Percentiles rank a stretch among this genome's conserved stretches.
Evolutionary conservation across 2,113 vertebrate genomes (phyloP).

Genomic region (Seriola aureovittata): DNA sequence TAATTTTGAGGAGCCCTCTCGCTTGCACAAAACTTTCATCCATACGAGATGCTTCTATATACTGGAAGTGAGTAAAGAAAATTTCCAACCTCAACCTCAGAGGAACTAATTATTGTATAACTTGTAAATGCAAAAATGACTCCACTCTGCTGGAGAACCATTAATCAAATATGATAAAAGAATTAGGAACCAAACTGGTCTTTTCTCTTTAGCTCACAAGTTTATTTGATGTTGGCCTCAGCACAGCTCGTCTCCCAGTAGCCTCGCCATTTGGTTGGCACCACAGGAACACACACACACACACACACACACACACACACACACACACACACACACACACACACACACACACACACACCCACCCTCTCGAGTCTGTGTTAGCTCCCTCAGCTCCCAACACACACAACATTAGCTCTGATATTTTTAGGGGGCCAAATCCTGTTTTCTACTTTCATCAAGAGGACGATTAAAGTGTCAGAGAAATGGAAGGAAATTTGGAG

Average conservation of each 20-base stretch:
- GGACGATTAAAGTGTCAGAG: constrained; percentile 59
- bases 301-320: neutral
- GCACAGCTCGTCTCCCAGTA: constrained; percentile 39
- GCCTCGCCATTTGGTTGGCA: constrained; percentile 40
- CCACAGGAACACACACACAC: constrained; percentile 8
- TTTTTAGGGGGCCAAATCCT: constrained; percentile 60
- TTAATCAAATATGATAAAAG: constrained; percentile 84
- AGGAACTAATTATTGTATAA: constrained; percentile 85
- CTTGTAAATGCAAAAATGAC: constrained; percentile 80
- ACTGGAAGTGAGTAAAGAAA: constrained; percentile 72
- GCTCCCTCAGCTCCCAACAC: constrained; percentile 73
- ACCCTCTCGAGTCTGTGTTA: constrained; percentile 35
- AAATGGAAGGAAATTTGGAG: constrained; percentile 82
- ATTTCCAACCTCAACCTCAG: constrained; percentile 75
- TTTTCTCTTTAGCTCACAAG: constrained; percentile 53
- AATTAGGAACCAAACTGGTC: constrained; percentile 69
- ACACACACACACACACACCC: constrained; percentile 2
- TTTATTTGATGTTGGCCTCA: constrained; percentile 53
- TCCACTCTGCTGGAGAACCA: constrained; percentile 63
- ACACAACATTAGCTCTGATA: constrained; percentile 64
- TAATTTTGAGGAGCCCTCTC: constrained; percentile 78
- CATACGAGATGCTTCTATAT: constrained; percentile 59
- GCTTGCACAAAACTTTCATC: constrained; percentile 73
- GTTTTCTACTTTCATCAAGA: constrained; percentile 45
- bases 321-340: neutral